Percentiles rank a stretch among this genome's conserved stretches.
phyloP scores from a whole-genome alignment of 2,113 vertebrate genomes.

The Panurus biarmicus region DNA sequence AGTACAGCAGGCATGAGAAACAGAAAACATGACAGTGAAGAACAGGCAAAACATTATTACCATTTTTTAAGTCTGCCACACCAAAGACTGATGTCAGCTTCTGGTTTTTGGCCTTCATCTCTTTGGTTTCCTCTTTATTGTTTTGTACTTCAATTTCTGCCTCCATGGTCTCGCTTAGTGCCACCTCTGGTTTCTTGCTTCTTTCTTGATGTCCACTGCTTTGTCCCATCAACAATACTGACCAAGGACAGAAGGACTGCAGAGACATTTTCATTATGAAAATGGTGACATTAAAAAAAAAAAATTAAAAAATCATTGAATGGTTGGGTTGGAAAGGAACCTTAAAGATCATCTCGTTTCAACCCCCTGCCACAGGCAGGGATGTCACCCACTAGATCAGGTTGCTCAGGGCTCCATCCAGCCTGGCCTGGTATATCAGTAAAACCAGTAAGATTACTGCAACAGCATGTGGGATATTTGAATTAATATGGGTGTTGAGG shows the following conservation, averaged over 20 bases:
- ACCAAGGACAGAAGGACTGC: background rate
- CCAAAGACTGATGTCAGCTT: background rate
- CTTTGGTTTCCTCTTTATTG: background rate
- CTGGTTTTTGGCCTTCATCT: background rate
- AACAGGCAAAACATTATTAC: background rate
- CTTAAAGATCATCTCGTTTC: background rate
- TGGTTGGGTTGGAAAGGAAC: background rate
- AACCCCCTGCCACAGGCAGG: background rate
- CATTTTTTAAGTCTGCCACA: slow-evolving; percentile 51
- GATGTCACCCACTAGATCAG: background rate
- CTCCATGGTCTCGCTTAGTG: background rate
- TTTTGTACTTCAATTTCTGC: background rate
- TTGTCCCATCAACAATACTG: background rate
- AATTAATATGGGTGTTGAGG: background rate
- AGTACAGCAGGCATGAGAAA: background rate
- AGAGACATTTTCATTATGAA: background rate
- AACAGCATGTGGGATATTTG: background rate
- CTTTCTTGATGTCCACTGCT: background rate
- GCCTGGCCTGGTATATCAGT: background rate
- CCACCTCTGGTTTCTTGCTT: background rate
- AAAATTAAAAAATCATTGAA: background rate
- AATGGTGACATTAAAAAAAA: background rate
- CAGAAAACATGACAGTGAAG: background rate
- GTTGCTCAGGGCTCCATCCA: background rate
- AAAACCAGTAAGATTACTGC: background rate